These are phyloP conservation scores for Clarias gariepinus DNA, from an alignment of 2,113 vertebrate genomes.

Conservation along the genomic window DNA sequence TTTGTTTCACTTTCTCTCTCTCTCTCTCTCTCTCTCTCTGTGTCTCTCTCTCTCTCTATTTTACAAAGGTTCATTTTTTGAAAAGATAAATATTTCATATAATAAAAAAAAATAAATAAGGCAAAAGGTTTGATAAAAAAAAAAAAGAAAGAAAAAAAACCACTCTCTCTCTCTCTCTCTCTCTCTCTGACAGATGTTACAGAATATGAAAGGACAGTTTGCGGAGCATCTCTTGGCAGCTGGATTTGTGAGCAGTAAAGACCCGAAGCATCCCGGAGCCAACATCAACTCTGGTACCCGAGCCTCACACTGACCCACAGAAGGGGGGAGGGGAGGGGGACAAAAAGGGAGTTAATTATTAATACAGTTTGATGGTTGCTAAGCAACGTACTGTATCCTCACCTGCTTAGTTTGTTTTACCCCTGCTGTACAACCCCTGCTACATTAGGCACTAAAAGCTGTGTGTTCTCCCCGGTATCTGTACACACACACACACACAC, in stretches of 20 bases:
- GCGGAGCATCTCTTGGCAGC: constrained; percentile 88
- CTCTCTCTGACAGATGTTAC: constrained; percentile 82
- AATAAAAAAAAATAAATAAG: too few species aligned
- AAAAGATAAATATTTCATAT: too few species aligned
- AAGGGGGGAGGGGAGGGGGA: too few species aligned
- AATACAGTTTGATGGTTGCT: constrained; percentile 15
- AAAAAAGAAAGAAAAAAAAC: too few species aligned
- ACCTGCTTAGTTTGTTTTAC: not conserved
- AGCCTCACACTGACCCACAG: not conserved
- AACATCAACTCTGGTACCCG: constrained; percentile 90
- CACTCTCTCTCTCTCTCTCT: not conserved
- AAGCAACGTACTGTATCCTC: not conserved
- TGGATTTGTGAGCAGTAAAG: constrained; percentile 89
- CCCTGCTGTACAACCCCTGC: not conserved
- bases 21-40: too few species aligned
- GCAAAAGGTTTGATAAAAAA: too few species aligned
- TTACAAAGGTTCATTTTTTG: too few species aligned
- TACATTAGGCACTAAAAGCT: constrained; percentile 1
- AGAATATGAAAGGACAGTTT: constrained; percentile 98
- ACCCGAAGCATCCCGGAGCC: constrained; percentile 85
- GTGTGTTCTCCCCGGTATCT: not conserved
- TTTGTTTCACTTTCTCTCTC: constrained; percentile 25
- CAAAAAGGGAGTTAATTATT: not conserved
- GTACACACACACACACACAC: constrained; percentile 46
- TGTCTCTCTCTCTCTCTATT: not conserved